Conservation (phyloP, 2,113 vertebrate species). For the Cephalophus harveyi region DNA sequence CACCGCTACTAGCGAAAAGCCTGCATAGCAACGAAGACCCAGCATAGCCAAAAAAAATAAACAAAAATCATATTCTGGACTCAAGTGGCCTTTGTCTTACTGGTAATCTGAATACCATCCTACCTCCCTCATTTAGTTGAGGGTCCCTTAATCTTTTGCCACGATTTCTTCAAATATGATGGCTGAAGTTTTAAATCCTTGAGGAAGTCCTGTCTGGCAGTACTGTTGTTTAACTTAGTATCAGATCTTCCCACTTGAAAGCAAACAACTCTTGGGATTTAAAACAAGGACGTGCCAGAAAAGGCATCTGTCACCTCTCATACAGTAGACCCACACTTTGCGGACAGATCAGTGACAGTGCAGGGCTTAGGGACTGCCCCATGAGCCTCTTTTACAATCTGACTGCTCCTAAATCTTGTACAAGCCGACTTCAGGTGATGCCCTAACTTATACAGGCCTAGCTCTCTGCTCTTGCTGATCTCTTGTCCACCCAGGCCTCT, state of each 20-base stretch:
- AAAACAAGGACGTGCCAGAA: background rate
- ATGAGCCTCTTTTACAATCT: background rate
- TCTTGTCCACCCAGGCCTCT: background rate
- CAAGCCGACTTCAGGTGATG: background rate
- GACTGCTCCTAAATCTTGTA: background rate
- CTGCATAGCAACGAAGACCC: background rate
- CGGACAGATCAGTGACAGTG: background rate
- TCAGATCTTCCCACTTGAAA: background rate
- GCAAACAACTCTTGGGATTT: background rate
- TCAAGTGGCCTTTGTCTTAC: background rate
- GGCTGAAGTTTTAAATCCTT: background rate
- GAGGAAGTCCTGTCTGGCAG: background rate
- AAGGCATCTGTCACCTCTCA: background rate
- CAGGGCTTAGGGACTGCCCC: background rate
- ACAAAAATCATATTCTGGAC: background rate
- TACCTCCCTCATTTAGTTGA: background rate
- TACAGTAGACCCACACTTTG: background rate
- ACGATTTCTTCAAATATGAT: background rate
- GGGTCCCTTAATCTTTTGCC: background rate
- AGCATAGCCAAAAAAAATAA: background rate
- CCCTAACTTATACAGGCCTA: background rate
- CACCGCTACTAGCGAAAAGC: rapidly evolving
- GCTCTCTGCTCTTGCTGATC: background rate
- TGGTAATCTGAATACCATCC: background rate
- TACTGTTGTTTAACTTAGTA: background rate